Evolutionary conservation across 1,140 invertebrate genomes (phyloP), one percentile per base, ranked within the genome.

Genomic region (Scaptomyza hsui): DNA sequence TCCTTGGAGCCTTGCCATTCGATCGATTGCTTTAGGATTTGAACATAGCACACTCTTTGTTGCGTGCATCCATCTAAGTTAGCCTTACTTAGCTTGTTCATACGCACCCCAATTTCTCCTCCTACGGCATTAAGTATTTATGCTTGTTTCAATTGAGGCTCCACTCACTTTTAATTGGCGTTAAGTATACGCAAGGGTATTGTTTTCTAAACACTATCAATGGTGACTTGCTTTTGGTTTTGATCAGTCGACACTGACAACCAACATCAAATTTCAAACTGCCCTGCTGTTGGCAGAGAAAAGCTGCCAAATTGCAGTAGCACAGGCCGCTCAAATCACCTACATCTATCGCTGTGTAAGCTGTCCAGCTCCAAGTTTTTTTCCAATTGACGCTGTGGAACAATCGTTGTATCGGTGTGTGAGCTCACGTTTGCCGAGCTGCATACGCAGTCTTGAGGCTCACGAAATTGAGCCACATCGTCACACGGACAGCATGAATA

Each of bases 121-220:
- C 9, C 24, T 35, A 18, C 13, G 15, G 19, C 67, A 73, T 77
- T 73, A 63, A 60, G 32, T 64, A 77, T 77, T 63, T 56, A 67
- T 55, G 61, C 18, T 62, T 29, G 41, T 62, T 51, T 62, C 51
- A 55, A 63, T 44, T 56, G 47, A 60, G 42, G 21, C 45, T 53
- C 55, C 60, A 72, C 55, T 48, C 32, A 72, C 42, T 24, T 53
- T 53, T 77, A 69, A 81, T 80, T 80, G 78, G 44, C 78, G 59
- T 81, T 73, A 77, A 81, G 68, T 60, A 82, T 73, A 81, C 73
- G 44, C 63, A 64, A 73, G 78, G 78, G 73, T 73, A 72, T 10
- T 3, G 21, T 13, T 7, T 39, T 6, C 15, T 6, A 60, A 49
- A 10, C 10, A 39, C 13, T 2, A 26, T 13, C 44, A 15, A 13